Evolutionary conservation across 2,113 vertebrate genomes (phyloP).

Genomic region (Cryptoleucopteryx plumbea): DNA sequence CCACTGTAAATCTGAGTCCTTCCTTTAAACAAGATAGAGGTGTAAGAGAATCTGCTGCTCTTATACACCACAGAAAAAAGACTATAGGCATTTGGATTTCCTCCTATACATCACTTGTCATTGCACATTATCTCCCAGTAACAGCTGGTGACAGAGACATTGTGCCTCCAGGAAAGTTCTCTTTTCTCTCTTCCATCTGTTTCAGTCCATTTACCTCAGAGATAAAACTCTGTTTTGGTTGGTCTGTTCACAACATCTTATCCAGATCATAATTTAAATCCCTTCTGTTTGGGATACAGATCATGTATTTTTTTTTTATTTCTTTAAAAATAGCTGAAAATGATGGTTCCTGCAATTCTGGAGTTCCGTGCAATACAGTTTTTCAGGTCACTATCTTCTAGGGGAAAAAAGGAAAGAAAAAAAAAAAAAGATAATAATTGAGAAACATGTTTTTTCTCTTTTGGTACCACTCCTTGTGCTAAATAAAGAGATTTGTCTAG

Average conservation of each 20-base stretch:
- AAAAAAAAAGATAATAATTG: not conserved
- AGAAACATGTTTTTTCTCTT: not conserved
- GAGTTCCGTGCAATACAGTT: not conserved
- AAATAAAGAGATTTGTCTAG: not conserved
- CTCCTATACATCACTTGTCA: conserved; percentile 34
- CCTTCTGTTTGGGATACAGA: not conserved
- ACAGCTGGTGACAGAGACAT: conserved; percentile 67
- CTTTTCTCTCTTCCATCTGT: conserved; percentile 55
- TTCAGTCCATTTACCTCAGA: conserved; percentile 66
- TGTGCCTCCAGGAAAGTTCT: conserved; percentile 54
- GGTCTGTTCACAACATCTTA: conserved; percentile 31
- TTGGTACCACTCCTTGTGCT: not conserved
- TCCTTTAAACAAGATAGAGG: conserved; percentile 6
- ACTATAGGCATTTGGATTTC: conserved; percentile 3
- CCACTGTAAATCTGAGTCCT: not conserved
- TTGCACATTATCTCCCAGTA: conserved; percentile 56
- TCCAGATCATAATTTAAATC: conserved; percentile 53
- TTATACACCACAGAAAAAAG: not conserved
- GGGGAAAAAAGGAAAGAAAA: not conserved
- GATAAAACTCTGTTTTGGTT: conserved; percentile 44
- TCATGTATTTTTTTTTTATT: not conserved
- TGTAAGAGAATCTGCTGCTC: not conserved
- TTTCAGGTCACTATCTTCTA: not conserved
- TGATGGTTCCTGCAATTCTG: not conserved
- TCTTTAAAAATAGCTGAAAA: not conserved